phyloP scores from a whole-genome alignment of 2,113 vertebrate genomes.

The Cyrtonyx montezumae region DNA sequence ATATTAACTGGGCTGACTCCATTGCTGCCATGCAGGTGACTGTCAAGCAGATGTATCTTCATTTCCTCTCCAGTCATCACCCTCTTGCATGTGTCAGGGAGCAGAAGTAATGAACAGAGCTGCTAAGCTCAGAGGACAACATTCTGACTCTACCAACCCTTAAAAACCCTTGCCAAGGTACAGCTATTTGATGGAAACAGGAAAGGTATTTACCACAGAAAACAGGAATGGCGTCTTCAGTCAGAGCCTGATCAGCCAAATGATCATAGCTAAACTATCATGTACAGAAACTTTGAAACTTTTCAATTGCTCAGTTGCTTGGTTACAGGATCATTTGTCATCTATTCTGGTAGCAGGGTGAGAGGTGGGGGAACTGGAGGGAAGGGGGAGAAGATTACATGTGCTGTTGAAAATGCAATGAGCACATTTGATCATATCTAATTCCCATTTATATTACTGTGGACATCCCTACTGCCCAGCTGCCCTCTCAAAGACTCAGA shows the following conservation, averaged over 20 bases:
- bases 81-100: not conserved
- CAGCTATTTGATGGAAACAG: not conserved
- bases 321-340: constrained; percentile 82
- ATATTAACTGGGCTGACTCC: not conserved
- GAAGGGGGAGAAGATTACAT: constrained; percentile 67
- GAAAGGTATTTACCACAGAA: constrained; percentile 42
- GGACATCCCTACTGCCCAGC: constrained; percentile 84
- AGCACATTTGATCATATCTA: constrained; percentile 80
- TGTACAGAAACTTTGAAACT: constrained; percentile 79
- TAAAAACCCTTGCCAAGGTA: not conserved
- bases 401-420: constrained; percentile 75
- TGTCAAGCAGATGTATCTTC: not conserved
- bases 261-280: constrained; percentile 38
- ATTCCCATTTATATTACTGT: constrained; percentile 78
- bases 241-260: constrained; percentile 19
- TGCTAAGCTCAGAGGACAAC: constrained; percentile 6
- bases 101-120: constrained; percentile 1
- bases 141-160: not conserved
- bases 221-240: not conserved
- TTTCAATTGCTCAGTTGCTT: constrained; percentile 78
- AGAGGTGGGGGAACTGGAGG: constrained; percentile 51
- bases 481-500: constrained; percentile 78
- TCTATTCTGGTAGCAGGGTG: constrained; percentile 70
- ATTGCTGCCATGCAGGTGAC: not conserved
- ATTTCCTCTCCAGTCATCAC: not conserved